phyloP scores from a whole-genome alignment of 2,888 invertebrate species.

The Amblyjoppa fuscipennis region DNA sequence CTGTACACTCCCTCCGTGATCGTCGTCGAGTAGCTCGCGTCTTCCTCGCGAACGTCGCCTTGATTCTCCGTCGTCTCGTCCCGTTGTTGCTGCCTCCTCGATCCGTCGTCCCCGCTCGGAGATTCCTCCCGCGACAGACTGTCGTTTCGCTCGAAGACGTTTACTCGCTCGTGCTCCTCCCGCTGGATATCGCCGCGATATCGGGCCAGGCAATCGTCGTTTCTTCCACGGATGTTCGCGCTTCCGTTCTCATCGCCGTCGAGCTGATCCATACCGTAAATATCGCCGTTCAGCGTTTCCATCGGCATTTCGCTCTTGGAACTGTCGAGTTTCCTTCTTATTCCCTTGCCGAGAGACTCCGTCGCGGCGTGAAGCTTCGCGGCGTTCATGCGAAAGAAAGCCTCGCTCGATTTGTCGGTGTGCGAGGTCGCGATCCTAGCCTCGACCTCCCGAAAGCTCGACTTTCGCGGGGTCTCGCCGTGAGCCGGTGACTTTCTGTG shows the following conservation, averaged over 20 bases:
- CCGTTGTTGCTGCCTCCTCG: neutral
- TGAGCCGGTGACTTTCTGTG: slow-evolving; percentile 75
- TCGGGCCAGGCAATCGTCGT: slow-evolving; percentile 43
- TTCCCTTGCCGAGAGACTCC: slow-evolving; percentile 64
- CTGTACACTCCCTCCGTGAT: neutral
- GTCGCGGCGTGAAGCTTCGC: slow-evolving; percentile 48
- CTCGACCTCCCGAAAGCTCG: slow-evolving; percentile 71
- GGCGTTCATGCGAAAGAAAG: slow-evolving; percentile 57
- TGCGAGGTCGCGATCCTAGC: slow-evolving; percentile 60
- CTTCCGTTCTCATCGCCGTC: slow-evolving; percentile 35
- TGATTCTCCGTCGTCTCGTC: neutral
- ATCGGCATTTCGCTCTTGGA: slow-evolving; percentile 56
- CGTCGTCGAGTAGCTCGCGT: slow-evolving; percentile 5
- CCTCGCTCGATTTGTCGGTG: slow-evolving; percentile 62
- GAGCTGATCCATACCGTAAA: slow-evolving; percentile 55
- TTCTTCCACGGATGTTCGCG: slow-evolving; percentile 25
- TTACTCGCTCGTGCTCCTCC: slow-evolving; percentile 25
- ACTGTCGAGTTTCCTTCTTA: slow-evolving; percentile 62
- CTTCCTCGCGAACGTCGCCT: neutral
- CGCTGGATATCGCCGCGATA: slow-evolving; percentile 37
- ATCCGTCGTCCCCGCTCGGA: slow-evolving; percentile 28
- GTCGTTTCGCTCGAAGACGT: slow-evolving; percentile 27
- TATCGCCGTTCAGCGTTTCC: slow-evolving; percentile 55
- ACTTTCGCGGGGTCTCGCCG: slow-evolving; percentile 74
- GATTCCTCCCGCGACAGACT: slow-evolving; percentile 12